Conservation (phyloP, 2,888 invertebrate species). For the Dryadula phaetusa region DNA sequence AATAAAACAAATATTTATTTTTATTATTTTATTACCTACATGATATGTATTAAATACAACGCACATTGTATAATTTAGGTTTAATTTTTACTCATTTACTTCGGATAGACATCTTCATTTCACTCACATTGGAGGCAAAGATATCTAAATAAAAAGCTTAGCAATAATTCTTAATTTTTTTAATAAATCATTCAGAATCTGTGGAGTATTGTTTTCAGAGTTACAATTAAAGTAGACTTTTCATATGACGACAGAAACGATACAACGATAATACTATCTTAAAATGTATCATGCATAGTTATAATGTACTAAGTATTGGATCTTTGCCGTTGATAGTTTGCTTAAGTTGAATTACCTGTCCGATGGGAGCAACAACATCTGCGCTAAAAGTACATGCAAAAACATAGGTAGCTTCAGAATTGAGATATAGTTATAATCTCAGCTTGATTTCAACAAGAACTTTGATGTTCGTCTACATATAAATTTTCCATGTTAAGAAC, state of each 20-base stretch:
- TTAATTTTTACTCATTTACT: too few species aligned
- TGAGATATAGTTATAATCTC: not conserved
- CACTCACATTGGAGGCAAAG: too few species aligned
- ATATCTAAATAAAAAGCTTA: too few species aligned
- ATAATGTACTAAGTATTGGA: not conserved
- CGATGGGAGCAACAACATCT: constrained; percentile 16
- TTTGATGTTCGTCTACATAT: not conserved
- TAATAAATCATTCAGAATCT: too few species aligned
- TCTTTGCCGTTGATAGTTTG: not conserved
- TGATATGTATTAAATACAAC: too few species aligned
- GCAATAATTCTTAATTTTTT: too few species aligned
- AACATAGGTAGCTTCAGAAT: constrained; percentile 1
- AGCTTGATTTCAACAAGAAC: constrained; percentile 1
- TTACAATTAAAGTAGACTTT: not conserved
- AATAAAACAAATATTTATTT: not conserved
- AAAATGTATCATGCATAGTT: not conserved
- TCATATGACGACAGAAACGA: not conserved
- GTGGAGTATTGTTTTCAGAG: too few species aligned
- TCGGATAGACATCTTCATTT: too few species aligned
- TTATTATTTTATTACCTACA: too few species aligned
- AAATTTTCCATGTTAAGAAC: not conserved
- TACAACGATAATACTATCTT: constrained; percentile 2
- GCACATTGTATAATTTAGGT: too few species aligned
- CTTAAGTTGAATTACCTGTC: not conserved
- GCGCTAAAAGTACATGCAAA: not conserved